Percentiles rank a stretch among this genome's conserved stretches.
Conservation (phyloP, 2,113 vertebrate genomes). For the Pygoscelis antarcticus region DNA sequence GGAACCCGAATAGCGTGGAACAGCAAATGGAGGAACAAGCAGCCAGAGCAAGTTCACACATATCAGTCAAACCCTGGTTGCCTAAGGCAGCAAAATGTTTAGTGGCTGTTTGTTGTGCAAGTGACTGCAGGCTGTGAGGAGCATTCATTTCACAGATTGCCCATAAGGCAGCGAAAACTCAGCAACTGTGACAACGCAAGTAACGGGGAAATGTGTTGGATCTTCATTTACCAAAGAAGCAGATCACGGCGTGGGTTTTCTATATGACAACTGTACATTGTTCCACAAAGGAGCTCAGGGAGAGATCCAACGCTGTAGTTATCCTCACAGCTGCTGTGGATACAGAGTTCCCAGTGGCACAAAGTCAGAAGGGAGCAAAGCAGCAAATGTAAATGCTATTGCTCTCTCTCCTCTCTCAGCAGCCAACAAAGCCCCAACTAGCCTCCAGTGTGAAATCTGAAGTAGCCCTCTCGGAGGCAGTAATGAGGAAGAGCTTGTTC, state of each 20-base stretch:
- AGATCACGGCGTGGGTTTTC: background rate
- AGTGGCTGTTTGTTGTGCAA: slow-evolving; percentile 56
- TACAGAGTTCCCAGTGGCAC: background rate
- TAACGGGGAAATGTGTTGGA: background rate
- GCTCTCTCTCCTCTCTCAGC: background rate
- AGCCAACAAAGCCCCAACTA: background rate
- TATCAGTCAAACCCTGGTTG: slow-evolving; percentile 25
- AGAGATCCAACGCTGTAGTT: background rate
- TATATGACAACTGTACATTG: background rate
- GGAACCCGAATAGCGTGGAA: background rate
- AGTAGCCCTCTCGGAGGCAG: background rate
- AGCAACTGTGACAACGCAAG: background rate
- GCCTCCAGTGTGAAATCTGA: background rate
- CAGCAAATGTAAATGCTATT: background rate
- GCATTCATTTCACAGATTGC: slow-evolving; percentile 30
- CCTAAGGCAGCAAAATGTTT: slow-evolving; percentile 47
- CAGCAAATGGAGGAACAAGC: background rate
- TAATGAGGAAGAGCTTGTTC: background rate
- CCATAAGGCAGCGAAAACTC: background rate
- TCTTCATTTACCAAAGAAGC: background rate
- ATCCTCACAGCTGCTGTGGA: background rate
- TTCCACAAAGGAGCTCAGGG: background rate
- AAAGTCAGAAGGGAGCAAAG: background rate
- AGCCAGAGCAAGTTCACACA: slow-evolving; percentile 24
- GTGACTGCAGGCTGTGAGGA: slow-evolving; percentile 8